A percentile compares a stretch with the other conserved stretches of the same genome.
Evolutionary conservation across 1,140 invertebrate genomes (phyloP).

Genomic region (Zaprionus tsacasi): DNA sequence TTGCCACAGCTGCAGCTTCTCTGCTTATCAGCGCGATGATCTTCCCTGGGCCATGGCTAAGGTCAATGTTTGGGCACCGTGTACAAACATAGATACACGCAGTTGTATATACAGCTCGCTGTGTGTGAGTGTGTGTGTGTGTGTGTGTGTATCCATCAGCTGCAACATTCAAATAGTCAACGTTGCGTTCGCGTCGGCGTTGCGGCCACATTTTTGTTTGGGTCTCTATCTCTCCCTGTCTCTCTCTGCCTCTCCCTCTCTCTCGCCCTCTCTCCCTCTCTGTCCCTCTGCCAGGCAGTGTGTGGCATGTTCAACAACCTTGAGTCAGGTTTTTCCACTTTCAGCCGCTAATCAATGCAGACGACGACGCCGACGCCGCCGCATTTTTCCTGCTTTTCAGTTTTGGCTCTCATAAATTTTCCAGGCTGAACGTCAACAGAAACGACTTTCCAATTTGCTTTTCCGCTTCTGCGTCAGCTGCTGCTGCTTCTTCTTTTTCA

Average conservation of each 20-base stretch:
- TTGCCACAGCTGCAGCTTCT: conserved; percentile 41
- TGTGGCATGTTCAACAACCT: conserved; percentile 81
- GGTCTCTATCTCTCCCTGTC: conserved; percentile 32
- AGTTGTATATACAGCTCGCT: conserved; percentile 29
- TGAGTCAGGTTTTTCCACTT: conserved; percentile 84
- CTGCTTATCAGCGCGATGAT: conserved; percentile 19
- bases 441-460: conserved; percentile 78
- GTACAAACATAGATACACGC: conserved; percentile 28
- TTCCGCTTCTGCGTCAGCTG: conserved; percentile 38
- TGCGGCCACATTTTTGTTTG: conserved; percentile 61
- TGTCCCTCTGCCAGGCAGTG: conserved; percentile 6
- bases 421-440: conserved; percentile 4
- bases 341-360: conserved; percentile 68
- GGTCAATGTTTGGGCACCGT: conserved; percentile 69
- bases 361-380: conserved; percentile 47
- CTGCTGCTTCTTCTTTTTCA: not conserved
- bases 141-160: conserved; percentile 72
- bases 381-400: conserved; percentile 60
- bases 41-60: conserved; percentile 58
- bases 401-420: conserved; percentile 66
- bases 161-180: conserved; percentile 79
- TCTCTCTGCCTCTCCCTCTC: conserved; percentile 17
- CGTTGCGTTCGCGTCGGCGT: conserved; percentile 32
- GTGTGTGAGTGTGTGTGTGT: not conserved
- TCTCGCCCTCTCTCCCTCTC: conserved; percentile 7